A percentile compares a stretch with the other conserved stretches of the same genome.
Evolutionary conservation across 2,113 vertebrate genomes (phyloP).

Genomic region (Spheniscus mendiculus): DNA sequence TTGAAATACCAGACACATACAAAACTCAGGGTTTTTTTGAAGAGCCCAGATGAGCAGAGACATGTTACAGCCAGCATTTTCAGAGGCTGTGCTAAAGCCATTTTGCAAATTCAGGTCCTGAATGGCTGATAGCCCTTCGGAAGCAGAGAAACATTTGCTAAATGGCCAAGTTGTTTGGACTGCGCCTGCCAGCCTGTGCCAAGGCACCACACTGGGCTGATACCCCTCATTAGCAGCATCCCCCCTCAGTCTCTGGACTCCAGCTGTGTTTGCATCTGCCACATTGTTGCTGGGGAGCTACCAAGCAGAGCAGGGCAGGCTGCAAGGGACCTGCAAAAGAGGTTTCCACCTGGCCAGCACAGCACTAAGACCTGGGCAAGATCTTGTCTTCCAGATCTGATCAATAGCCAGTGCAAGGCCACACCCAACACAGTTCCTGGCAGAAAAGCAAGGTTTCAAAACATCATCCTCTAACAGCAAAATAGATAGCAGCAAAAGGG

Average conservation of each 20-base stretch:
- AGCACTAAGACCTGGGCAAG: not conserved
- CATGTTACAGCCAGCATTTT: not conserved
- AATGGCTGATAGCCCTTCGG: not conserved
- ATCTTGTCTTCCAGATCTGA: not conserved
- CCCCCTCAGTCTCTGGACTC: not conserved
- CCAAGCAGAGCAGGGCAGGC: not conserved
- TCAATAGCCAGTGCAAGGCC: not conserved
- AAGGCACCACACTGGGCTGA: fast-evolving
- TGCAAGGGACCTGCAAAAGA: not conserved
- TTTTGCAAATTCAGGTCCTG: not conserved
- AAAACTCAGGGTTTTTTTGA: not conserved
- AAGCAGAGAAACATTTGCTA: not conserved
- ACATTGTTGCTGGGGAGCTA: not conserved
- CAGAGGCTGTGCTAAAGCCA: not conserved
- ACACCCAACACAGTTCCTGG: not conserved
- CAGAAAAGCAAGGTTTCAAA: not conserved
- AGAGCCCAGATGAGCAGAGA: not conserved
- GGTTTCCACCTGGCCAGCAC: not conserved
- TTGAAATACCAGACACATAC: not conserved
- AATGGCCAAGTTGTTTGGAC: fast-evolving
- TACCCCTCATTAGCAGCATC: not conserved
- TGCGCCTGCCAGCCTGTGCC: fast-evolving
- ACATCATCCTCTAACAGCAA: not conserved
- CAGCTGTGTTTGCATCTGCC: not conserved
- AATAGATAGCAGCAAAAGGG: not conserved